Evolutionary conservation across 2,113 vertebrate species (phyloP).

Genomic region (Stercorarius parasiticus): DNA sequence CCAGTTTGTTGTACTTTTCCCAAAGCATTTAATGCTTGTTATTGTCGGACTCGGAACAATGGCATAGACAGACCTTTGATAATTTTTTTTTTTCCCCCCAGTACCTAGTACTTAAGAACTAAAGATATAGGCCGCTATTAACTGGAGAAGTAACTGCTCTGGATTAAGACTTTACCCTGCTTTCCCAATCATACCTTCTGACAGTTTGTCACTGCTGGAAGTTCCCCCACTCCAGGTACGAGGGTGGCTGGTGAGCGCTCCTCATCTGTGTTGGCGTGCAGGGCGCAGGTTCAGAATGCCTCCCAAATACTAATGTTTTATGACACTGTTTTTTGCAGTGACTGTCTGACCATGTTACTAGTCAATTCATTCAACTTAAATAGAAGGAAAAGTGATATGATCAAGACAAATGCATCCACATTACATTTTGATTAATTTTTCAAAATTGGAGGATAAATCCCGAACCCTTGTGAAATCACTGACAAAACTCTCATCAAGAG

Average conservation of each 20-base stretch:
- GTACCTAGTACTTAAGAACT: neutral
- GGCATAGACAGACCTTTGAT: neutral
- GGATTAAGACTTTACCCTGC: neutral
- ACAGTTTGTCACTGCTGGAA: neutral
- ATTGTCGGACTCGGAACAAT: neutral
- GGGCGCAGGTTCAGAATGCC: neutral
- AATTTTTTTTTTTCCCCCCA: neutral
- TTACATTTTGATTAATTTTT: neutral
- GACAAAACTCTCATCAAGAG: neutral
- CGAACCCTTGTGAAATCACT: neutral
- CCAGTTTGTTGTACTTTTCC: neutral
- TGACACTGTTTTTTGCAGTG: neutral
- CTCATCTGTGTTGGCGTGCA: neutral
- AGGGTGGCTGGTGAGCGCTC: neutral
- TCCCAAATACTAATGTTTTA: rapidly evolving
- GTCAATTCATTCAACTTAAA: neutral
- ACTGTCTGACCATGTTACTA: neutral
- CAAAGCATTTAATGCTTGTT: neutral
- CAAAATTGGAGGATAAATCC: neutral
- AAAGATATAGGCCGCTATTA: neutral
- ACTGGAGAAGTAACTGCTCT: neutral
- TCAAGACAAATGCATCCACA: neutral
- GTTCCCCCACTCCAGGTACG: neutral
- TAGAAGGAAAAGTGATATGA: no score
- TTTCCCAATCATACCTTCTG: neutral